Percentiles rank a stretch among this genome's conserved stretches.
These are phyloP conservation scores for Salticus scenicus DNA, from an alignment of 2,888 invertebrate species.

Conservation along the genomic window DNA sequence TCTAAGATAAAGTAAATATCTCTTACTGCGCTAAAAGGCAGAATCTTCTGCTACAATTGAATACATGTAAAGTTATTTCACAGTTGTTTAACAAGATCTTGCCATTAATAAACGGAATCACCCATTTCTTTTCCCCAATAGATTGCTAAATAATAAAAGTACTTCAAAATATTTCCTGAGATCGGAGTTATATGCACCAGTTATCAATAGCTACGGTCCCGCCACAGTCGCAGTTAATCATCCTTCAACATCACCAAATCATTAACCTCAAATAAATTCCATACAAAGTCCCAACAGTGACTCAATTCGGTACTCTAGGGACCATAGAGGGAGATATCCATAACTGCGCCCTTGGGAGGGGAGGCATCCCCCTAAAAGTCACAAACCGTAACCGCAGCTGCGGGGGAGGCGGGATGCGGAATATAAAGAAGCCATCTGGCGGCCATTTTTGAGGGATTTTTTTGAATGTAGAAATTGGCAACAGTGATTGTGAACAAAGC, in stretches of 20 bases:
- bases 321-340: constrained; percentile 30
- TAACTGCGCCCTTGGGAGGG: constrained; percentile 59
- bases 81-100: no score
- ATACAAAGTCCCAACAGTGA: constrained; percentile 20
- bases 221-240: background rate
- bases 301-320: constrained; percentile 31
- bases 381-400: constrained; percentile 65
- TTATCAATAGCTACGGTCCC: background rate
- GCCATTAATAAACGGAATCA: no score
- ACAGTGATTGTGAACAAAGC: constrained; percentile 10
- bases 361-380: constrained; percentile 44
- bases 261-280: constrained; percentile 15
- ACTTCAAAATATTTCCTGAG: background rate
- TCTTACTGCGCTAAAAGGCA: no score
- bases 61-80: no score
- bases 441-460: constrained; percentile 41
- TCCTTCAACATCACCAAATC: constrained; percentile 8
- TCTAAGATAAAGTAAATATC: no score
- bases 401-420: background rate
- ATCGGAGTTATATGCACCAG: background rate
- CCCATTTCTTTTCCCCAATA: background rate
- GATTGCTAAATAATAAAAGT: background rate
- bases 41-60: no score
- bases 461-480: background rate
- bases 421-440: constrained; percentile 60